Percentiles rank a stretch among this genome's conserved stretches.
phyloP scores from a whole-genome alignment of 1,140 invertebrate species.

The Leptopilina clavipes region DNA sequence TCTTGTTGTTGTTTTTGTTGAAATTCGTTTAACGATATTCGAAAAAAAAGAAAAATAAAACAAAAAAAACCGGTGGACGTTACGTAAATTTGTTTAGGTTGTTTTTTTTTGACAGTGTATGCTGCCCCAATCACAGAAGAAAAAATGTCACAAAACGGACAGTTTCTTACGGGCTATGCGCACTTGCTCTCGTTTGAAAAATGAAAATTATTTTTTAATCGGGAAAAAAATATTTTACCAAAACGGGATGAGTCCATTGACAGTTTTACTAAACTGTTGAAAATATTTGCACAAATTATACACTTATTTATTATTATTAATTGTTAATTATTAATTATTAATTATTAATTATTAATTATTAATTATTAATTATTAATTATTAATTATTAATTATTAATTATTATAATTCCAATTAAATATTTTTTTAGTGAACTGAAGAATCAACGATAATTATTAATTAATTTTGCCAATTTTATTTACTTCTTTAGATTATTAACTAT shows the following conservation, averaged over 20 bases:
- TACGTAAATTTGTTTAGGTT: conserved; percentile 57
- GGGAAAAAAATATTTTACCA: conserved; percentile 40
- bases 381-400: too few relatives aligned
- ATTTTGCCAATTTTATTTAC: too few relatives aligned
- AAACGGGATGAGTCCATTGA: conserved; percentile 30
- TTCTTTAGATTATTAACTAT: too few relatives aligned
- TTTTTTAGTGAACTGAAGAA: too few relatives aligned
- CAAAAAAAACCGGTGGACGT: conserved; percentile 79
- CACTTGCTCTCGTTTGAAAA: conserved; percentile 64
- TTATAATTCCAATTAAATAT: too few relatives aligned
- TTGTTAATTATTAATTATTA: too few relatives aligned
- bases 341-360: too few relatives aligned
- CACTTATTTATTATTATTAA: neutral
- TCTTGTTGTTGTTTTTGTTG: neutral
- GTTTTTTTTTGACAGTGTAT: conserved; percentile 72
- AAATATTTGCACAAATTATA: conserved; percentile 5
- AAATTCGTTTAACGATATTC: conserved; percentile 62
- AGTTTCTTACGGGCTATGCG: conserved; percentile 63
- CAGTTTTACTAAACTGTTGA: too few relatives aligned
- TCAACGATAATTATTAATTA: too few relatives aligned
- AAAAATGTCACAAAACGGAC: conserved; percentile 81
- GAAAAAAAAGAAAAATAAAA: conserved; percentile 67
- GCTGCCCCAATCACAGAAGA: conserved; percentile 82
- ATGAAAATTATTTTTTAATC: conserved; percentile 49
- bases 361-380: too few relatives aligned